Base-by-base conservation (phyloP, 1,140 invertebrate species). In the Marisa cornuarietis region DNA sequence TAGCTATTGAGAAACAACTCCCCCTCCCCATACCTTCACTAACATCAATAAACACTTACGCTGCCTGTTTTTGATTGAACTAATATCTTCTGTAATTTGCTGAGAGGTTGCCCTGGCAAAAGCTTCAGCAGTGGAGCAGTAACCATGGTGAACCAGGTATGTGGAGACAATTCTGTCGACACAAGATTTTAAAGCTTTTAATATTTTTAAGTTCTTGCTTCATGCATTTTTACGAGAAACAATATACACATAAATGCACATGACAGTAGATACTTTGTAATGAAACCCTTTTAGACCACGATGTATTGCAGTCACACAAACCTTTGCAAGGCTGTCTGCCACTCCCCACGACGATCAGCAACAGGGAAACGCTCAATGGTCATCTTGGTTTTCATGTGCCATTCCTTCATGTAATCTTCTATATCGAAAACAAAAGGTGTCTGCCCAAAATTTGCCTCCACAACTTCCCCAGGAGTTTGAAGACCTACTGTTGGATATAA, bases 361-460 rank as follows among this genome's bases (percentile, higher is more conserved):
- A 97, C 94, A 80, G 95, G 96, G 92, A 96, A 97, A 90, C 95
- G 94, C 88, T 96, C 94, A 87, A 98, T 97, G 83, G 95, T 95
- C 84, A 94, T 91, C 86, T 94, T 93, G 61, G 96, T 97, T 86
- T 95, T 93, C 76, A 94, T 94, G 83, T 95, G 93, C 88, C 98
- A 93, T 91, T 98, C 97, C 88, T 91, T 90, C 93, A 99, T 96
- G 95, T 99, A 98, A 87, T 98, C 96, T 90, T 98, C 95, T 85
- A 99, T 98, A 92, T 99, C 97, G 92, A 98, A 99, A 81, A 97
- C 94, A 93, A 99, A 99, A 16, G 97, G 97, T 85, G 95, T 93
- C 90, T 99, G 97, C 0, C 99, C 99, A 91, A 99, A 99, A 93
- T 99, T 99, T 6, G 98, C 97, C 91, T 99, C 97, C 18, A 99